phyloP scores from a whole-genome alignment of 2,888 invertebrate genomes.

The Cotesia congregata region DNA sequence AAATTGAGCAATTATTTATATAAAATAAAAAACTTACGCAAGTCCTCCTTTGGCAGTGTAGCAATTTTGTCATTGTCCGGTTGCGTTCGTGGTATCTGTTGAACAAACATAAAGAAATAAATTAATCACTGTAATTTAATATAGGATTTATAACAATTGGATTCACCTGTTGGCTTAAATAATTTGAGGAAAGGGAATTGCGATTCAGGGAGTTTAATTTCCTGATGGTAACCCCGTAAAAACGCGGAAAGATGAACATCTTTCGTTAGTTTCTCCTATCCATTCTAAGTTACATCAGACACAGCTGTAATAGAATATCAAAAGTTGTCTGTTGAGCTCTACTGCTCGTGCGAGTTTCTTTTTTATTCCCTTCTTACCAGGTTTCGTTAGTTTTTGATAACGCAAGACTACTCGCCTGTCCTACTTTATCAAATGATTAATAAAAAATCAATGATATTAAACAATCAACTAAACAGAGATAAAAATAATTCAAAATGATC shows the following conservation, averaged over 20 bases:
- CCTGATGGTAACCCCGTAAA: constrained; percentile 38
- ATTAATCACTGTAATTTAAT: background rate
- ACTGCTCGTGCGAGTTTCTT: constrained; percentile 21
- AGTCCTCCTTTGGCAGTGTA: constrained; percentile 61
- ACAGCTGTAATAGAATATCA: constrained; percentile 11
- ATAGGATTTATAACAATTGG: constrained; percentile 27
- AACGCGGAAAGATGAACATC: constrained; percentile 47
- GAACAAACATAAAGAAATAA: constrained; percentile 23
- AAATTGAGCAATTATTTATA: constrained; percentile 7
- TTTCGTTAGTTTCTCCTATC: constrained; percentile 45
- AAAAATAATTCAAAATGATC: background rate
- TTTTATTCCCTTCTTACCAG: constrained; percentile 2
- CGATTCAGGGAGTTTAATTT: constrained; percentile 35
- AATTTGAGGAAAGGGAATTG: constrained; percentile 33
- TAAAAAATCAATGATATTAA: background rate
- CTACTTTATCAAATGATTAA: background rate
- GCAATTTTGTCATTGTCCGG: constrained; percentile 56
- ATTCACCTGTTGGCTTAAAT: constrained; percentile 24
- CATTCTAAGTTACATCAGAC: constrained; percentile 46
- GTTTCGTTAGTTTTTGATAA: background rate
- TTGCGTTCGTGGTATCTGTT: constrained; percentile 56
- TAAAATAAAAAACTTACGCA: constrained; percentile 60
- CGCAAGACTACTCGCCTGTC: background rate
- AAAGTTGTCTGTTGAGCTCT: background rate
- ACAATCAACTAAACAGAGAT: background rate